These are phyloP conservation scores for Drosophila sturtevanti DNA, from an alignment of 1,140 invertebrate genomes.

Conservation along the genomic window DNA sequence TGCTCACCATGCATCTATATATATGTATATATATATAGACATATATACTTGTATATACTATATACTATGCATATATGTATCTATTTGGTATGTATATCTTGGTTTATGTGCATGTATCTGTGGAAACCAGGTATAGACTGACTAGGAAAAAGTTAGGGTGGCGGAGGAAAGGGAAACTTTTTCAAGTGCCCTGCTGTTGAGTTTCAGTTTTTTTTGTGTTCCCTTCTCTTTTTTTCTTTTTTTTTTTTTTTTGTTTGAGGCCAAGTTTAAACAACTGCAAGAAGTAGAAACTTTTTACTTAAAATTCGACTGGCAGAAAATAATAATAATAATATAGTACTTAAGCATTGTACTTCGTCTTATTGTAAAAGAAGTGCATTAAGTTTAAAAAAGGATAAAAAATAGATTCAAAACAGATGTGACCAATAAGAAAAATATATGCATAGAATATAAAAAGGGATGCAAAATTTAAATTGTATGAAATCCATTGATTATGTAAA, in stretches of 20 bases:
- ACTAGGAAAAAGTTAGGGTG: background rate
- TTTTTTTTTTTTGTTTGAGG: constrained; percentile 18
- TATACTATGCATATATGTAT: constrained; percentile 30
- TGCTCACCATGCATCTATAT: constrained; percentile 39
- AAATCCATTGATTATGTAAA: background rate
- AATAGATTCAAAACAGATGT: constrained; percentile 14
- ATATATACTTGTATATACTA: constrained; percentile 10
- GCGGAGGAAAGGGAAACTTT: constrained; percentile 36
- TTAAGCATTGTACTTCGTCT: constrained; percentile 26
- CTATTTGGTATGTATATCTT: background rate
- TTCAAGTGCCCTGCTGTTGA: constrained; percentile 43
- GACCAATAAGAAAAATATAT: constrained; percentile 1
- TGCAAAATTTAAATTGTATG: background rate
- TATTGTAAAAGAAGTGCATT: background rate
- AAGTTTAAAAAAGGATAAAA: constrained; percentile 1
- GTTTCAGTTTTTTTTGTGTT: constrained; percentile 12
- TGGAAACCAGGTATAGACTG: constrained; percentile 24
- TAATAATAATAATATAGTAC: constrained; percentile 61
- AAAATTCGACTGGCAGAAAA: constrained; percentile 54
- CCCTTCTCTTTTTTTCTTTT: constrained; percentile 6
- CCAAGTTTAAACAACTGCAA: constrained; percentile 57
- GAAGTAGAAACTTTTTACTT: constrained; percentile 58
- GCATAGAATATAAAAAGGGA: no score
- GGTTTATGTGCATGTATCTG: constrained; percentile 19
- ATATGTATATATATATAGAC: constrained; percentile 23